These are phyloP conservation scores for Mastigias papua DNA, from an alignment of 30 jellyfish, hydroid and myxozoan genomes.

Conservation along the genomic window DNA sequence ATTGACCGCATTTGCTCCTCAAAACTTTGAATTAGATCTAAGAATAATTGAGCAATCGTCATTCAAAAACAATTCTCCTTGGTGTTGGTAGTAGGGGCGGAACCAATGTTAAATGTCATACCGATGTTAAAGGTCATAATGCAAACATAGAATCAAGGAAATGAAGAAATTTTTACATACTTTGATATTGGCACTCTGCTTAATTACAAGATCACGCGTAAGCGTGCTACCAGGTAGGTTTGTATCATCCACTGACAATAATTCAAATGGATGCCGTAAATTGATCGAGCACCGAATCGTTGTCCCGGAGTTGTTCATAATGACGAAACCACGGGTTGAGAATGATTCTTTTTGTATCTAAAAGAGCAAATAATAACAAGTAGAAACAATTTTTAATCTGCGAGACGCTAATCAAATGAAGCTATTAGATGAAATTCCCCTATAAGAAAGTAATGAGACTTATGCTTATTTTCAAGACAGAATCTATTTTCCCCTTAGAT, in stretches of 20 bases:
- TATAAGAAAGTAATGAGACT: too few species aligned
- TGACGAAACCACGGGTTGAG: slow-evolving; percentile 26
- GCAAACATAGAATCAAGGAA: neutral
- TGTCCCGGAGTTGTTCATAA: slow-evolving; percentile 47
- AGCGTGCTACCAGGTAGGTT: neutral
- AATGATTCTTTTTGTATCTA: slow-evolving; percentile 19
- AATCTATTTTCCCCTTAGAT: too few species aligned
- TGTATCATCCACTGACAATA: slow-evolving; percentile 4
- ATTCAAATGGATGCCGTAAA: slow-evolving; percentile 21
- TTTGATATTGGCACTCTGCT: slow-evolving; percentile 39
- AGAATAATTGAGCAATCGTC: too few species aligned
- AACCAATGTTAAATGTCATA: too few species aligned
- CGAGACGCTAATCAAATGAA: too few species aligned
- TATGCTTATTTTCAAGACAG: too few species aligned
- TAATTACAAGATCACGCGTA: slow-evolving; percentile 4
- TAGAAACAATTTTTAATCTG: neutral
- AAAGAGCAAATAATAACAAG: neutral
- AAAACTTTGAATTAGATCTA: too few species aligned
- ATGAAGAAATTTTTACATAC: neutral
- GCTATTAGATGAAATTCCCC: too few species aligned
- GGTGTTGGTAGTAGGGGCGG: too few species aligned
- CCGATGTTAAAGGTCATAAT: neutral
- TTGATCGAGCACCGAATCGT: slow-evolving; percentile 11
- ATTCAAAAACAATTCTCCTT: too few species aligned
- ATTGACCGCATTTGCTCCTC: too few species aligned